Evolutionary conservation across 2,797 vertebrate species (phyloP), one percentile per base, ranked within the genome.

Genomic region (Eremophila alpestris): DNA sequence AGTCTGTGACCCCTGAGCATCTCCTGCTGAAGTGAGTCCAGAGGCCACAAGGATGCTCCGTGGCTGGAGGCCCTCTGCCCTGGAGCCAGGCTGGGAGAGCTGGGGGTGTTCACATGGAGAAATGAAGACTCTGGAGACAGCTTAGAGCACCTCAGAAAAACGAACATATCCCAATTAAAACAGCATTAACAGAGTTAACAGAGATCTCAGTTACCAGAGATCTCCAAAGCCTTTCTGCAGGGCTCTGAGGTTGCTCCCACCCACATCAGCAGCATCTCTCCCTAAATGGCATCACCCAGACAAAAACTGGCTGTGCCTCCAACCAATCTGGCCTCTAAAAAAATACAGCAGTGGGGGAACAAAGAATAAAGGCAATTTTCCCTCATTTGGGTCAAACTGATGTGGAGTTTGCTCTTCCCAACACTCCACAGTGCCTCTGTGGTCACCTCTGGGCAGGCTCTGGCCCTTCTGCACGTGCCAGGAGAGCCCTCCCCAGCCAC

Each of bases 401-500:
- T 36, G 56, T 36, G 34, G 56, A 58, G 36, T 60, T 60, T 7
- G 21, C 3, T 11, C 5, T 30, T 38, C 34, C 34, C 55, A 56
- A 2, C 1, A 1, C 43, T 38, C 12, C 19, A 1, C 14, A 11
- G 52, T 4, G 30, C 79, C 69, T 11, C 0, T n/a, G n/a, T n/a
- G 22, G 14, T 38, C 36, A 13, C 27, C 58, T 52, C 27, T 6
- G 27, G 2, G 49, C 40, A 58, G 63, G 55, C 14, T 52, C 13
- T 14, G 59, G 11, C 46, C 32, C 43, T 26, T 4, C 9, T 51
- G 64, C 60, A 55, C 0, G 3, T 4, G 5, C 5, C 49, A 27
- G 1, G 24, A 36, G 60, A 69, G 16, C 13, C 43, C 65, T 58
- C 16, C 36, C 46, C 56, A 48, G 70, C 71, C 29, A 11, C 34